Base-by-base conservation (phyloP, 2,888 invertebrate species). In the Hetaerina titia region DNA sequence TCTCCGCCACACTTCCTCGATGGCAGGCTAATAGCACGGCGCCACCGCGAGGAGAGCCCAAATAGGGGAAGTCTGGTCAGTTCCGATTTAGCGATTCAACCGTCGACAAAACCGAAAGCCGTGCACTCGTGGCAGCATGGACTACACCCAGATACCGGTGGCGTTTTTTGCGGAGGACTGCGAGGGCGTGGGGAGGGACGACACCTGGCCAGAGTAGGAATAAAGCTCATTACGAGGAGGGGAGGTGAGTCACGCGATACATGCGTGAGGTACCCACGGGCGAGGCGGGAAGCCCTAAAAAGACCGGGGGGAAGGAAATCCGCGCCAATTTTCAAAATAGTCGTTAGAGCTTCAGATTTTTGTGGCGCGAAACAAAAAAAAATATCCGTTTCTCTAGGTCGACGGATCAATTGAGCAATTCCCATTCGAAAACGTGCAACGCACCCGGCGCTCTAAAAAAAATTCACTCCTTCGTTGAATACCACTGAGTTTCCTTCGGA, bases 201-300 rank as follows among this genome's bases (percentile, higher is more conserved):
- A 15, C 81, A 81, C 25, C 25, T 81, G 81, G 81, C 2, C 45
- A 4, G 45, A 45, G 45, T 31, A 31, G 81, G 81, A 15, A 81
- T 31, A 81, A 81, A 81, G 81, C 81, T 31, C 81, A 81, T 81
- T 81, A 81, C 25, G 7, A 31, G 31, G 69, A 69, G n/a, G 8
- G n/a, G n/a, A 81, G 81, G 81, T 81, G 81, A 81, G 81, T 81
- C 81, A 81, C 81, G 81, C 81, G 81, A 81, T 31, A 31, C 13
- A 69, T 17, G 31, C 31, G 81, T 15, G 81, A 25, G 81, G 25
- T 25, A 25, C 25, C 25, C 13, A 17, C 19, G 25, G 81, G 81
- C 81, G 13, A 2, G n/a, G 81, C 13, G 81, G 31, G 81, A 69
- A 69, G 69, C 69, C 45, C 1, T 45, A 2, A 2, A 45, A 69